phyloP scores from a whole-genome alignment of 2,797 vertebrate species.

The Carapus acus region DNA sequence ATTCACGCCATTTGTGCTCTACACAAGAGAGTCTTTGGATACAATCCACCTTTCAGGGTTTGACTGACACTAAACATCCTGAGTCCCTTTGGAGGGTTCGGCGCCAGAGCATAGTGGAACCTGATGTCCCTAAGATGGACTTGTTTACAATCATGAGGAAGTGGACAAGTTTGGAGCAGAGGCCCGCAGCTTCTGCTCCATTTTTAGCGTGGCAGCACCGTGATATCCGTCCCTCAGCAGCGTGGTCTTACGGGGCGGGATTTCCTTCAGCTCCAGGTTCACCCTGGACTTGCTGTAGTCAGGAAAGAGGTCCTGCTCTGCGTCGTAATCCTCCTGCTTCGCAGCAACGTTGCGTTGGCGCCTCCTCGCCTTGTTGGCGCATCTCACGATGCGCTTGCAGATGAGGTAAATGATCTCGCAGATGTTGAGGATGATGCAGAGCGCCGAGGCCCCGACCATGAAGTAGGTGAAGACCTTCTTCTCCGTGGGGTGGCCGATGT shows the following conservation, averaged over 20 bases:
- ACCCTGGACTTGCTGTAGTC: conserved; percentile 34
- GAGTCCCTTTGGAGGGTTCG: conserved; percentile 28
- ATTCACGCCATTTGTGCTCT: too few species aligned
- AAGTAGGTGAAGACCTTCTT: conserved; percentile 98
- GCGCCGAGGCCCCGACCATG: conserved; percentile 91
- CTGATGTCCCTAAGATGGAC: conserved; percentile 2
- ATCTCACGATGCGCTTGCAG: conserved; percentile 70
- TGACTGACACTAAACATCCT: conserved; percentile 30
- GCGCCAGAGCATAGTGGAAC: conserved; percentile 9
- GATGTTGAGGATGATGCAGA: conserved; percentile 91
- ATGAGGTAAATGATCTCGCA: conserved; percentile 94
- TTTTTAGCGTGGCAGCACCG: conserved; percentile 17
- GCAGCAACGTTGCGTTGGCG: neutral
- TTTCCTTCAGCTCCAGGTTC: conserved; percentile 35
- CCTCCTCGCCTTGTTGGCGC: conserved; percentile 46
- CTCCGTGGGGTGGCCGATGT: conserved; percentile 92
- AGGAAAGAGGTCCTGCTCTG: conserved; percentile 61
- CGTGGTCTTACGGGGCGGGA: conserved; percentile 58
- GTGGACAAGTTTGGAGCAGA: conserved; percentile 78
- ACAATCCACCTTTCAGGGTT: conserved; percentile 35
- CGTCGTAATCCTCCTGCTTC: conserved; percentile 21
- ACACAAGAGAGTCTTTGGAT: conserved; percentile 18
- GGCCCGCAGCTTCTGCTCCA: conserved; percentile 59
- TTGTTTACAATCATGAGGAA: conserved; percentile 17
- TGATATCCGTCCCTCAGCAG: neutral